phyloP scores from a whole-genome alignment of 2,888 invertebrate species.

The Chaetogeoica ovagalla region DNA sequence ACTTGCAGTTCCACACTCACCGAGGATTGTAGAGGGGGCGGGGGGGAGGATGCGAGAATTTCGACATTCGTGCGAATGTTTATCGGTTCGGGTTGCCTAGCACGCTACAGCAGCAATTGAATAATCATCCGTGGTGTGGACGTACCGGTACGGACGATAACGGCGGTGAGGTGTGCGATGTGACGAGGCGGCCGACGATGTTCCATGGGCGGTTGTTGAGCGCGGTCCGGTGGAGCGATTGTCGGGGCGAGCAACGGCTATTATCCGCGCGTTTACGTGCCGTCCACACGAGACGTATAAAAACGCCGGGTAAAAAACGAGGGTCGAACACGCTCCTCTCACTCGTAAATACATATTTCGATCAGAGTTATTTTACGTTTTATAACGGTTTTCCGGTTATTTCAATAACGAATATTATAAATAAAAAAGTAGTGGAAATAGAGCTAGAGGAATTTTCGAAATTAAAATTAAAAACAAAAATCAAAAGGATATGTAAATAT shows the following conservation, averaged over 20 bases:
- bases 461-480: no score
- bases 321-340: neutral
- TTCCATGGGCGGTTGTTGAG: slow-evolving; percentile 6
- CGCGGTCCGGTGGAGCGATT: neutral
- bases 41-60: neutral
- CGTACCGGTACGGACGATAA: neutral
- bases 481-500: no score
- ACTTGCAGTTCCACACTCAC: no score
- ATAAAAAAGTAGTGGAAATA: no score
- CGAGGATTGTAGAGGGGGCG: no score
- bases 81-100: slow-evolving; percentile 27
- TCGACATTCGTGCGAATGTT: slow-evolving; percentile 33
- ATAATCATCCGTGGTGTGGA: neutral
- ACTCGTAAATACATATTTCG: neutral
- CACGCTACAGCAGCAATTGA: slow-evolving; percentile 12
- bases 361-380: slow-evolving; percentile 4
- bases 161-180: neutral
- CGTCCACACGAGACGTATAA: slow-evolving; percentile 1
- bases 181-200: neutral
- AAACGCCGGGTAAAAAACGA: neutral
- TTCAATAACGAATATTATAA: no score
- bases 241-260: neutral
- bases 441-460: no score
- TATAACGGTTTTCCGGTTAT: no score
- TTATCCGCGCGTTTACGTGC: slow-evolving; percentile 19